These are phyloP conservation scores for Rotaria magnacalcarata DNA, from an alignment of 2,888 invertebrate species.

Conservation along the genomic window DNA sequence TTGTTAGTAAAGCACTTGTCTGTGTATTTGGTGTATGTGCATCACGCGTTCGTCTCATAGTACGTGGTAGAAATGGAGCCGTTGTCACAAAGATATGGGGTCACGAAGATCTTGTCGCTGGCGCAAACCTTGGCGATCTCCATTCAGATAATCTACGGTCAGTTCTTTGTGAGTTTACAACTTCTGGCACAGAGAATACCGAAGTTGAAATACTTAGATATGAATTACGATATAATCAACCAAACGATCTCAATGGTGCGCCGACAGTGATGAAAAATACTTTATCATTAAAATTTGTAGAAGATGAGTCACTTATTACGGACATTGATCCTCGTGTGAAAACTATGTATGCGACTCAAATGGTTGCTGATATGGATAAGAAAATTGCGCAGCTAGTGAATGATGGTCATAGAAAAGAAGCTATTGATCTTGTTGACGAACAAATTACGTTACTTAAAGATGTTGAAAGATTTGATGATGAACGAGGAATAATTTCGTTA, in stretches of 20 bases:
- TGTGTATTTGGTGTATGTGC: background rate
- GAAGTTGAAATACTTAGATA: background rate
- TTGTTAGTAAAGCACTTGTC: background rate
- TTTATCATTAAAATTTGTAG: background rate
- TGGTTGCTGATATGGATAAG: background rate
- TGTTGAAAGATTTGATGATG: background rate
- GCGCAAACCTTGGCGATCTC: background rate
- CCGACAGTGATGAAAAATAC: background rate
- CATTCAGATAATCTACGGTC: background rate
- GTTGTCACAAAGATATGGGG: constrained; percentile 11
- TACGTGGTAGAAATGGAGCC: background rate
- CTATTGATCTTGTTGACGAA: background rate
- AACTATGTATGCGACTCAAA: background rate
- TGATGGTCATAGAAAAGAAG: background rate
- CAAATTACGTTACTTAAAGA: background rate
- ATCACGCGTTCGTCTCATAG: background rate
- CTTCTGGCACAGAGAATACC: background rate
- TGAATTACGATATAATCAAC: background rate
- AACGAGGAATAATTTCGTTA: background rate
- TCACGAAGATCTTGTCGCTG: background rate
- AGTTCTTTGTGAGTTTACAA: background rate
- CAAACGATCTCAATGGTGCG: background rate
- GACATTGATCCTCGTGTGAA: background rate
- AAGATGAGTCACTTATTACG: too few species aligned
- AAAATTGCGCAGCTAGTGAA: background rate